Evolutionary conservation across 2,113 vertebrate genomes (phyloP).

Genomic region (Podarcis raffonei): DNA sequence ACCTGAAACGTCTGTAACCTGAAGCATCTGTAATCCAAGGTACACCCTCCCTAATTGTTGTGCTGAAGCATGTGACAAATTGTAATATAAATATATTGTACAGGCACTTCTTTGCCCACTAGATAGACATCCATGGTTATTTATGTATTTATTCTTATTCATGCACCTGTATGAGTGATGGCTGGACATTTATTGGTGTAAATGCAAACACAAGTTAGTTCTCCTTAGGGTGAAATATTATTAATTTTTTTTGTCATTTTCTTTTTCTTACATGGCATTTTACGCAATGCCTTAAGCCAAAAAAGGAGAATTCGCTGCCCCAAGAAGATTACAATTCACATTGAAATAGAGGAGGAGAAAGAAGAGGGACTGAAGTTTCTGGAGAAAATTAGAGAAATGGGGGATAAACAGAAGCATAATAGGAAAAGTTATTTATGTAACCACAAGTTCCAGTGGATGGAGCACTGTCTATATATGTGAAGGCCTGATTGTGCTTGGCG

Average conservation of each 20-base stretch:
- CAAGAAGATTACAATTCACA: neutral
- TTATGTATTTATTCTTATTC: neutral
- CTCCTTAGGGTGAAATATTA: neutral
- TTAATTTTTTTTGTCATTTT: neutral
- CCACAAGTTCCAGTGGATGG: neutral
- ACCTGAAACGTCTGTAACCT: too few relatives aligned
- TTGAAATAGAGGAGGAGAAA: neutral
- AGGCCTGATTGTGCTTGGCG: neutral
- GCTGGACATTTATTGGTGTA: neutral
- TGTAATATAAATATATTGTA: too few relatives aligned
- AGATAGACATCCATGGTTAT: neutral
- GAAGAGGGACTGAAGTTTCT: neutral
- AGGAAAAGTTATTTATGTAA: neutral
- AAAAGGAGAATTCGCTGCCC: neutral
- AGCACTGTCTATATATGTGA: neutral
- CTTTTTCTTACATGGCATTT: neutral
- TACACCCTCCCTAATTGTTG: too few relatives aligned
- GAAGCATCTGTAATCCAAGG: too few relatives aligned
- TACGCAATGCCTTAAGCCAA: neutral
- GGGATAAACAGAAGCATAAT: neutral
- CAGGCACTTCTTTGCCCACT: neutral
- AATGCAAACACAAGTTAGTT: neutral
- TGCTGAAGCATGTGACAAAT: neutral
- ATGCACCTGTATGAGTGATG: neutral
- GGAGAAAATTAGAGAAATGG: neutral